Base-by-base conservation (phyloP, 2,113 vertebrate genomes). In the Apeltes quadracus region DNA sequence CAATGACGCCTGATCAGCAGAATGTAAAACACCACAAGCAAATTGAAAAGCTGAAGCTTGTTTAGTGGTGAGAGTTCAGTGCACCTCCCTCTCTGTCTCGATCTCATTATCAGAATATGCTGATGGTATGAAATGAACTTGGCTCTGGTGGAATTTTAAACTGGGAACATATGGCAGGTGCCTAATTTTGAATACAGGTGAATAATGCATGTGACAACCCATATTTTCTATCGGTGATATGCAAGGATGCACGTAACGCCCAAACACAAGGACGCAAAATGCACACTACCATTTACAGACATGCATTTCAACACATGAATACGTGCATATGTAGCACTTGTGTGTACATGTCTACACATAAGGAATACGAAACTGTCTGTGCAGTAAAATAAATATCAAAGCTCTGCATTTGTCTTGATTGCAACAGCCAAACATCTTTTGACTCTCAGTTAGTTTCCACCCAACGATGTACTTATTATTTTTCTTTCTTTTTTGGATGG, bases 141-240 rank as follows among this genome's bases (percentile, higher is more conserved):
- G 39, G 81, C 73, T 84, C 63, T 29, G 66, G 46, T n/a, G 22
- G 63, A 75, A 72, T 83, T 81, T 86, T 86, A 83, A 79, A 73
- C 78, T 44, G 41, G 59, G 61, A 86, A 72, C 90, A 89, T 90
- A 91, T 86, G 85, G 88, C 72, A 82, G 76, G 69, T 69, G 78
- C 65, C 68, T 85, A 78, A 66, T 80, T 72, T 84, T 70, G 88
- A 82, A 82, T 81, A 65, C 67, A 56, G 61, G 32, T 90, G 86
- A 90, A 92, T 93, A 90, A 91, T 93, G 82, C 78, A 93, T 85
- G 55, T 62, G 53, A 76, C 34, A 67, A 61, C 50, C 39, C 66
- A 55, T 81, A 18, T 72, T 78, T 75, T 58, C 48, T 70, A 75
- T 69, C 51, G 77, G 67, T 75, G 55, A 75, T 63, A 82, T 78